Percentiles rank a stretch among this genome's conserved stretches.
These are phyloP conservation scores for Lethenteron camtschaticum DNA, from an alignment of 2,113 vertebrate species.

Conservation along the genomic window DNA sequence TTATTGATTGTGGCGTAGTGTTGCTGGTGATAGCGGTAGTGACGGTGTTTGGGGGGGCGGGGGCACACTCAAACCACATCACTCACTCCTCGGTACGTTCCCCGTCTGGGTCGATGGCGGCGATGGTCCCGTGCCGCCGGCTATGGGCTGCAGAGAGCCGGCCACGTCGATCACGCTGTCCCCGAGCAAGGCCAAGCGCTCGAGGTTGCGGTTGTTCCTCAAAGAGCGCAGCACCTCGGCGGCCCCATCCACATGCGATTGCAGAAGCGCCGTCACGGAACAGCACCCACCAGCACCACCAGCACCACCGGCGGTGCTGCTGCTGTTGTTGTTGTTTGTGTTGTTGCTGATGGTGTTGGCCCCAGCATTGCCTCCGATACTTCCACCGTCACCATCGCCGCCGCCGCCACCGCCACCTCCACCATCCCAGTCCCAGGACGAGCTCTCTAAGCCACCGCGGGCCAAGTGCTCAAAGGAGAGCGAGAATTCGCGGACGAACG, in stretches of 20 bases:
- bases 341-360: too few relatives aligned
- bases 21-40: too few relatives aligned
- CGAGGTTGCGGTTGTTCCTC: not conserved
- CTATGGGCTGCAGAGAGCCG: not conserved
- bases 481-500: conserved; percentile 2
- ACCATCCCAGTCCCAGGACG: too few relatives aligned
- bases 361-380: too few relatives aligned
- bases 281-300: too few relatives aligned
- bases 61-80: not conserved
- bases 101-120: not conserved
- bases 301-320: not conserved
- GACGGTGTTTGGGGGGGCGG: not conserved
- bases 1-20: too few relatives aligned
- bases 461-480: not conserved
- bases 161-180: conserved; percentile 5
- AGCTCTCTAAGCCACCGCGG: too few relatives aligned
- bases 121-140: not conserved
- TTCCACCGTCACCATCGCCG: not conserved
- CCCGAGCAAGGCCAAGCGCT: not conserved
- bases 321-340: not conserved
- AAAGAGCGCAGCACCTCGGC: conserved; percentile 1
- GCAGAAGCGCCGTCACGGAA: not conserved
- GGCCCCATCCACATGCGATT: not conserved
- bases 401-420: not conserved
- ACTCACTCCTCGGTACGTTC: conserved; percentile 1